Evolutionary conservation across 2,113 vertebrate genomes (phyloP).

Genomic region (Erythrocercus mccallii): DNA sequence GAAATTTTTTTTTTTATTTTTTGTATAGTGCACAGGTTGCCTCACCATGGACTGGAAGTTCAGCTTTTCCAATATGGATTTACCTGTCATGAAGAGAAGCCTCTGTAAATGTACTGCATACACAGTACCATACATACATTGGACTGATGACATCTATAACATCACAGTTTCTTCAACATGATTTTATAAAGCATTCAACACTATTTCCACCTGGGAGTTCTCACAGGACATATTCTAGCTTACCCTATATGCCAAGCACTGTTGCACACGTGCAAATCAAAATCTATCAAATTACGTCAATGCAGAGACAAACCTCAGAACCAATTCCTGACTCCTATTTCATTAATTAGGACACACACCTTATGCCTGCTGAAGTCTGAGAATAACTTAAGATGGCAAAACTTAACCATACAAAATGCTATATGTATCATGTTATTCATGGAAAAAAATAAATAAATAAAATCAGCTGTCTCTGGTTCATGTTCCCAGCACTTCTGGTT

Average conservation of each 20-base stretch:
- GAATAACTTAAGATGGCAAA: not conserved
- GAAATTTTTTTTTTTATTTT: not conserved
- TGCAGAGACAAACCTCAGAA: not conserved
- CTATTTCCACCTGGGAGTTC: not conserved
- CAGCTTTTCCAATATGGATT: not conserved
- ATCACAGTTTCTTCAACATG: not conserved
- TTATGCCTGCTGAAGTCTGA: not conserved
- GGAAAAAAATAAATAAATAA: not conserved
- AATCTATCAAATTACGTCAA: not conserved
- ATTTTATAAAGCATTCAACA: not conserved
- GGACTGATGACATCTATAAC: not conserved
- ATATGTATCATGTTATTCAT: not conserved
- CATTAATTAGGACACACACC: not conserved
- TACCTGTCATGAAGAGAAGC: not conserved
- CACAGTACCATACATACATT: fast-evolving
- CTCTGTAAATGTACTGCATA: too few relatives aligned
- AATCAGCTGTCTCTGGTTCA: not conserved
- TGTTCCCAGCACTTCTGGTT: not conserved
- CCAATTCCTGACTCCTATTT: not conserved
- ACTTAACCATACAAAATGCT: not conserved
- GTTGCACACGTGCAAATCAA: not conserved
- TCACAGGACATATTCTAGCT: not conserved
- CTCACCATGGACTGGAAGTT: not conserved
- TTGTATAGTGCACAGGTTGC: not conserved
- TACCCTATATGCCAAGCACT: not conserved